A percentile compares a stretch with the other conserved stretches of the same genome.
Conservation (phyloP, 2,888 invertebrate genomes). For the Nymphalis c-album region DNA sequence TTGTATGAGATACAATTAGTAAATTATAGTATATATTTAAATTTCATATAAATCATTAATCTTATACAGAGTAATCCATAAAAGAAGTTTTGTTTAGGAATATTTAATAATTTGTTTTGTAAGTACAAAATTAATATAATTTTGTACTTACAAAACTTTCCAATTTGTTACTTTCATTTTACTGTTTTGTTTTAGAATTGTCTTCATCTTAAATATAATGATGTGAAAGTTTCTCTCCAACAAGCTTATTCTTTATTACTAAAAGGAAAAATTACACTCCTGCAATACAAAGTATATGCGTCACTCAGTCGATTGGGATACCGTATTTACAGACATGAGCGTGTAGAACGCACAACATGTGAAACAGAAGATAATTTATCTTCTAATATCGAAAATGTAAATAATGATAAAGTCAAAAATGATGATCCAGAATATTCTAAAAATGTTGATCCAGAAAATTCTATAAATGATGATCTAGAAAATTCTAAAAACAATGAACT, state of each 20-base stretch:
- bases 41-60: too few species aligned
- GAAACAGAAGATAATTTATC: neutral
- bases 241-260: slow-evolving; percentile 83
- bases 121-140: too few species aligned
- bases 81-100: too few species aligned
- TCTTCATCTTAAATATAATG: slow-evolving; percentile 80
- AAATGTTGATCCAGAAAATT: slow-evolving; percentile 3
- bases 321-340: slow-evolving; percentile 73
- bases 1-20: too few species aligned
- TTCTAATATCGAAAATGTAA: neutral
- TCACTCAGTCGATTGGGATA: slow-evolving; percentile 82
- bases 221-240: slow-evolving; percentile 83
- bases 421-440: slow-evolving; percentile 3
- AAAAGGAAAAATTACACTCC: slow-evolving; percentile 56
- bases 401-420: slow-evolving; percentile 12
- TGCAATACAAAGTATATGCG: slow-evolving; percentile 82
- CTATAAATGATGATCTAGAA: neutral
- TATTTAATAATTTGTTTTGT: too few species aligned
- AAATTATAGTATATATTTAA: too few species aligned
- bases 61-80: too few species aligned
- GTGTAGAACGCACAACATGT: neutral
- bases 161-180: slow-evolving; percentile 9
- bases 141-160: neutral
- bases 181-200: slow-evolving; percentile 78
- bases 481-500: neutral